Conservation (phyloP, 2,888 invertebrate species). For the Chouioia cunea region DNA sequence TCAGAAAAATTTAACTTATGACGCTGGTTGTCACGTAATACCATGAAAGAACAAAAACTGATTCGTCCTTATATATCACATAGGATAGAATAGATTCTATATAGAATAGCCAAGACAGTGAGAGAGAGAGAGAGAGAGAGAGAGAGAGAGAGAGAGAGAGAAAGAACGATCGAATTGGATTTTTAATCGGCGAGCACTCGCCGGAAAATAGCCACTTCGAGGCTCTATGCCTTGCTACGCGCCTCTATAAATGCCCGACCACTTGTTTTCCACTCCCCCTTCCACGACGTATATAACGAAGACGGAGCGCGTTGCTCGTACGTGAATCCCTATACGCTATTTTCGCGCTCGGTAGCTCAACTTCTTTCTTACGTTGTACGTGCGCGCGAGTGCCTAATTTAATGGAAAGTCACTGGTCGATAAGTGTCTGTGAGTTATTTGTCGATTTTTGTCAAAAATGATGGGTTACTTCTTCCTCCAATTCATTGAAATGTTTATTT, state of each 20-base stretch:
- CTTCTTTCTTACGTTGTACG: conserved; percentile 20
- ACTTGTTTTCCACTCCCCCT: conserved; percentile 56
- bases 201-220: conserved; percentile 68
- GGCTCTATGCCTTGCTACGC: conserved; percentile 48
- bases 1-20: no score
- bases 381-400: conserved; percentile 36
- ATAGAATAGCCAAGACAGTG: no score
- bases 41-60: no score
- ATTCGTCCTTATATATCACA: no score
- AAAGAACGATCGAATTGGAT: conserved; percentile 60
- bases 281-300: conserved; percentile 14
- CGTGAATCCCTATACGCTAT: conserved; percentile 2
- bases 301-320: conserved; percentile 19
- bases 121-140: not conserved
- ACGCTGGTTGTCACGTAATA: no score
- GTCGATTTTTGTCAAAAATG: no score
- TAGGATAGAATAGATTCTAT: no score
- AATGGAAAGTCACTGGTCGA: conserved; percentile 25
- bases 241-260: conserved; percentile 64
- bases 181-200: conserved; percentile 68
- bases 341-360: conserved; percentile 36
- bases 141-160: conserved; percentile 15
- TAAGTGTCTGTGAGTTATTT: no score
- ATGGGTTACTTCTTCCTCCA: no score
- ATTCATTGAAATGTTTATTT: no score